These are phyloP conservation scores for Albula glossodonta DNA, from an alignment of 2,113 vertebrate genomes.

Conservation along the genomic window DNA sequence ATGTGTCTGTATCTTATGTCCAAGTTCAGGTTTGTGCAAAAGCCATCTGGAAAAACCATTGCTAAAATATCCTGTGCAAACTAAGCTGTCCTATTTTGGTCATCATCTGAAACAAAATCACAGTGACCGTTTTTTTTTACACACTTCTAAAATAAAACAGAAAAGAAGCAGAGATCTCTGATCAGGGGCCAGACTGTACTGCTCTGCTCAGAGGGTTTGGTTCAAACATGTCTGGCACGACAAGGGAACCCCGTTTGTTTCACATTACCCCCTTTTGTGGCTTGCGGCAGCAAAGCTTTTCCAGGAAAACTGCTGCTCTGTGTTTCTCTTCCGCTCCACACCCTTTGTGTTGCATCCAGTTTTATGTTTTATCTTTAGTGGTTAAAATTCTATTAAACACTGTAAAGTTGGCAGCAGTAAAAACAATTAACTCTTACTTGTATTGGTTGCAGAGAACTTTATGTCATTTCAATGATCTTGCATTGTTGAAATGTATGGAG, in stretches of 20 bases:
- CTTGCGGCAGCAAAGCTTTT: conserved; percentile 29
- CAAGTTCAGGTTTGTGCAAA: background rate
- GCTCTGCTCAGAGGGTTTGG: conserved; percentile 26
- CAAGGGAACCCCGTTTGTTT: conserved; percentile 34
- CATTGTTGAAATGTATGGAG: background rate
- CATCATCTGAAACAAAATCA: conserved; percentile 44
- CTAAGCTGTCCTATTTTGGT: conserved; percentile 35
- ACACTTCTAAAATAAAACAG: conserved; percentile 32
- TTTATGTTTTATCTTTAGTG: background rate
- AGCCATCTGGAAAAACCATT: background rate
- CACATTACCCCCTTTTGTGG: conserved; percentile 38
- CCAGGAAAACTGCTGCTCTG: conserved; percentile 31
- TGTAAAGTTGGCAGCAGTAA: background rate
- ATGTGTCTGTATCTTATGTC: background rate
- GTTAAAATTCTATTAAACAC: background rate
- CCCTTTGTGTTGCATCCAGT: conserved; percentile 15
- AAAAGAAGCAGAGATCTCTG: background rate
- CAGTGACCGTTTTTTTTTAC: conserved; percentile 37
- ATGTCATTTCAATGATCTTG: background rate
- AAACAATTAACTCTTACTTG: background rate
- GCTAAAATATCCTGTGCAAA: conserved; percentile 20
- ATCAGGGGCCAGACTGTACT: conserved; percentile 6
- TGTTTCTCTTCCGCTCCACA: conserved; percentile 21
- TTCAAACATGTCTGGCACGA: conserved; percentile 34
- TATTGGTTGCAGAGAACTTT: background rate